A percentile compares a stretch with the other conserved stretches of the same genome.
Conservation (phyloP, 2,113 vertebrate species). For the Apeltes quadracus region DNA sequence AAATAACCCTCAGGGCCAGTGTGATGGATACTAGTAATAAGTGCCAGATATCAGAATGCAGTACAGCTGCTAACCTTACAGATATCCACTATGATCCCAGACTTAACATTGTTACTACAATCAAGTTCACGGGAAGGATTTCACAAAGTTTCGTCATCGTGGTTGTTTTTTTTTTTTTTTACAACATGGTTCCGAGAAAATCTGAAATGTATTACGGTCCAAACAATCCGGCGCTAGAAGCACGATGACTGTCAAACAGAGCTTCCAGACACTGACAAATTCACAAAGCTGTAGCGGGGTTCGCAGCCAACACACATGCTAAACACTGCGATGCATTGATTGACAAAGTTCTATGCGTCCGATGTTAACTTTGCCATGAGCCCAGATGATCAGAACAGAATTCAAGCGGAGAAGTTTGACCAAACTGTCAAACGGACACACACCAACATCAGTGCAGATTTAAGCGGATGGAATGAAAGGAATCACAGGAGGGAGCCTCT, state of each 20-base stretch:
- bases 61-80: conserved; percentile 47
- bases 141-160: not conserved
- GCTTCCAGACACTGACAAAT: conserved; percentile 11
- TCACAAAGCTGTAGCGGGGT: not conserved
- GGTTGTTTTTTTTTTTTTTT: not conserved
- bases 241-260: not conserved
- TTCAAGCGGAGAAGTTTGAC: not conserved
- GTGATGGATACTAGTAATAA: conserved; percentile 12
- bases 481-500: not conserved
- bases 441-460: not conserved
- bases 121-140: conserved; percentile 23
- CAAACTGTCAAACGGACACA: not conserved
- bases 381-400: not conserved
- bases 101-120: conserved; percentile 63
- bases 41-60: conserved; percentile 4
- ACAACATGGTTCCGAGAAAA: not conserved
- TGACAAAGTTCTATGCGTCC: not conserved
- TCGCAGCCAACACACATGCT: conserved; percentile 24
- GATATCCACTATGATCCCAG: conserved; percentile 58
- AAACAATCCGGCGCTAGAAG: not conserved
- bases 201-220: not conserved
- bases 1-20: conserved; percentile 3
- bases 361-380: conserved; percentile 8
- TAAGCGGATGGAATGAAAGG: conserved; percentile 2
- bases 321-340: not conserved